Percentiles rank a stretch among this genome's conserved stretches.
phyloP scores from a whole-genome alignment of 2,888 invertebrate species.

The Drosophila colorata region DNA sequence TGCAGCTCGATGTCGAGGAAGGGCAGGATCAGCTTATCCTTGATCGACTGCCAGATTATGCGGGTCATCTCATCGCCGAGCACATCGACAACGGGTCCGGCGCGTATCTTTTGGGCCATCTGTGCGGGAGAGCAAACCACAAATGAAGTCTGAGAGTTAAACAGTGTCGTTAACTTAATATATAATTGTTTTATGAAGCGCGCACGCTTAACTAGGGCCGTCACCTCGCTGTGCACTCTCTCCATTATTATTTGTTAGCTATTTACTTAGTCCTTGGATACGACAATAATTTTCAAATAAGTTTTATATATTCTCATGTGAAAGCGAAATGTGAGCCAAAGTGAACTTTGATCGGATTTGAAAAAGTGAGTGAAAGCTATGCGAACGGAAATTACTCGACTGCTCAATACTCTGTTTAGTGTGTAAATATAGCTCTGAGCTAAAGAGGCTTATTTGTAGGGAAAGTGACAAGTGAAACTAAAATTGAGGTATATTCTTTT shows the following conservation, averaged over 20 bases:
- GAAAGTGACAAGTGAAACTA: too few species aligned
- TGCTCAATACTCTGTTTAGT: background rate
- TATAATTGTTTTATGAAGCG: background rate
- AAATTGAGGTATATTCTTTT: too few species aligned
- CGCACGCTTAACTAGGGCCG: background rate
- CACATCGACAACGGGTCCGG: conserved; percentile 95
- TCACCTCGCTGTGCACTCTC: conserved; percentile 42
- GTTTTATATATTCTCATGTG: background rate
- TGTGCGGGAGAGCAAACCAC: conserved; percentile 61
- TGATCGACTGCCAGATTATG: conserved; percentile 99
- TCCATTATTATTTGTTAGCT: conserved; percentile 4
- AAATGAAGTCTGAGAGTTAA: conserved; percentile 28
- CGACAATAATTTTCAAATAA: background rate
- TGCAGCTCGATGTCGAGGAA: conserved; percentile 98
- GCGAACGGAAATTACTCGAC: background rate
- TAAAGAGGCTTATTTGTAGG: too few species aligned
- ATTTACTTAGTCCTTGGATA: background rate
- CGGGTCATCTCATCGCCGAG: conserved; percentile 98
- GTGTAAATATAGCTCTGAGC: too few species aligned
- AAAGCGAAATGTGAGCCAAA: conserved; percentile 6
- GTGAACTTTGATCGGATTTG: conserved; percentile 66
- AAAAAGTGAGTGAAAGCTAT: background rate
- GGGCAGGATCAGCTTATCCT: conserved; percentile 97
- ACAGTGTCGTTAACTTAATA: background rate
- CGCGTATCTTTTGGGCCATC: conserved; percentile 88